phyloP scores from a whole-genome alignment of 2,113 vertebrate species.

The Dipodomys merriami region DNA sequence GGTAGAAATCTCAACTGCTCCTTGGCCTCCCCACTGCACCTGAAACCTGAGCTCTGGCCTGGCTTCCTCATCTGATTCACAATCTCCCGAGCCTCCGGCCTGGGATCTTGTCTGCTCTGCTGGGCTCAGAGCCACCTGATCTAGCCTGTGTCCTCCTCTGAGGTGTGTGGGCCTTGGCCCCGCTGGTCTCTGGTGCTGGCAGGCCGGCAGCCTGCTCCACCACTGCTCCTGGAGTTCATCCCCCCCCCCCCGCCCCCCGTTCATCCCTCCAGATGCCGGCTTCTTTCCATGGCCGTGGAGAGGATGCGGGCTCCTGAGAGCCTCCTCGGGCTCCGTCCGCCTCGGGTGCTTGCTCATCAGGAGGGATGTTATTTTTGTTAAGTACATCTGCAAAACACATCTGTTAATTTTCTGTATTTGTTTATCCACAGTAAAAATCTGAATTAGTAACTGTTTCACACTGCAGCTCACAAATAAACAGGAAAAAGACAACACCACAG shows the following conservation, averaged over 20 bases:
- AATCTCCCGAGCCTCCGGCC: background rate
- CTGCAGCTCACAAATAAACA: conserved; percentile 64
- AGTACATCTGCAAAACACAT: conserved; percentile 76
- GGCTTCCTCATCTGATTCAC: accelerated
- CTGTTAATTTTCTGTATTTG: conserved; percentile 66
- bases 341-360: accelerated
- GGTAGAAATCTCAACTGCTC: background rate
- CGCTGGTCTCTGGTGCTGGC: accelerated
- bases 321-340: background rate
- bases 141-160: accelerated
- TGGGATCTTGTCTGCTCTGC: no score
- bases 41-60: accelerated
- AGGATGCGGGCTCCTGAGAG: accelerated
- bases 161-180: accelerated
- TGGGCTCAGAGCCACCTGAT: background rate
- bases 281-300: accelerated
- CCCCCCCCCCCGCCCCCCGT: no score
- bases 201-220: background rate
- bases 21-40: accelerated
- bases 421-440: conserved; percentile 79
- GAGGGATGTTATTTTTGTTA: conserved; percentile 49
- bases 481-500: conserved; percentile 60
- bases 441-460: conserved; percentile 80
- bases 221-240: accelerated
- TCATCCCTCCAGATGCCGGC: accelerated